Percentiles rank a stretch among this genome's conserved stretches.
Conservation (phyloP, 1,140 invertebrate species). For the Himalopsyche phryganea region DNA sequence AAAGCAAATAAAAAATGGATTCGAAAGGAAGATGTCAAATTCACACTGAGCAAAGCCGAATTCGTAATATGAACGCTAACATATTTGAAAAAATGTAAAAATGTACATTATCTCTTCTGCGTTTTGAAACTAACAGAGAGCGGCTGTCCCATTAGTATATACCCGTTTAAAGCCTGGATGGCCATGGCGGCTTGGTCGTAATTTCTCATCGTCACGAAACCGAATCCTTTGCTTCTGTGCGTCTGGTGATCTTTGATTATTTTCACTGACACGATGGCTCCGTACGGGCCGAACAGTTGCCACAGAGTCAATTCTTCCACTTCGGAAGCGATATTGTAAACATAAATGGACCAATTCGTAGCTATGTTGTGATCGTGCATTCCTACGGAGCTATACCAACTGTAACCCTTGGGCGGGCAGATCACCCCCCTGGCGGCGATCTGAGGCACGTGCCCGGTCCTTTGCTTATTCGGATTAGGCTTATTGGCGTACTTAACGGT, state of each 20-base stretch:
- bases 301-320: conserved; percentile 97
- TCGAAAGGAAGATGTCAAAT: conserved; percentile 11
- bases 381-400: conserved; percentile 52
- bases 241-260: conserved; percentile 96
- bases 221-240: conserved; percentile 99
- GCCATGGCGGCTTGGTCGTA: conserved; percentile 98
- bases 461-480: conserved; percentile 46
- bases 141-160: conserved; percentile 92
- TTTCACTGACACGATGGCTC: conserved; percentile 97
- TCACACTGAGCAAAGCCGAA: conserved; percentile 21
- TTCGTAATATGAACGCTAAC: conserved; percentile 15
- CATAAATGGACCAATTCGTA: conserved; percentile 95
- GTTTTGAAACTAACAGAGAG: conserved; percentile 98
- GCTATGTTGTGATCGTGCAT: conserved; percentile 49
- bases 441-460: not conserved
- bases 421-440: conserved; percentile 4
- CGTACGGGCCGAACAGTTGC: conserved; percentile 98
- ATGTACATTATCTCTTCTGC: conserved; percentile 64
- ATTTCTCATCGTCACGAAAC: conserved; percentile 99
- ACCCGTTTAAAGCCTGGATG: conserved; percentile 96
- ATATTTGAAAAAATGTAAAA: not conserved
- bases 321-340: conserved; percentile 97
- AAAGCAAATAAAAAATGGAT: conserved; percentile 17
- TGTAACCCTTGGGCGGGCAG: conserved; percentile 18
- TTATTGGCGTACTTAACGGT: conserved; percentile 56